phyloP scores from a whole-genome alignment of 2,113 vertebrate genomes.

The Oenanthe oenanthe region DNA sequence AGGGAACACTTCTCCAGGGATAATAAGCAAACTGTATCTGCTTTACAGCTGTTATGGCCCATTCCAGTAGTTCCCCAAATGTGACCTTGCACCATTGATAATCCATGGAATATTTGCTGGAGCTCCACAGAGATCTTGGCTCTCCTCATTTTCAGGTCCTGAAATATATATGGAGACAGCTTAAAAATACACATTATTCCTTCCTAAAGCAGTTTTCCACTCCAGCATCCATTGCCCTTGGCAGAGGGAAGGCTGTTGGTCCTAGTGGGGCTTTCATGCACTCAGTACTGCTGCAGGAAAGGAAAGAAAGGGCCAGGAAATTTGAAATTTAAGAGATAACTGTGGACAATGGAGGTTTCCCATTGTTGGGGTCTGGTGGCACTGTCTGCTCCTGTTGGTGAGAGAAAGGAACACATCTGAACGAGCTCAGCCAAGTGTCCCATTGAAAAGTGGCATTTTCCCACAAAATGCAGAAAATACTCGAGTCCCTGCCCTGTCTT shows the following conservation, averaged over 20 bases:
- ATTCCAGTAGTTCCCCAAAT: neutral
- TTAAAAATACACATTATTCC: neutral
- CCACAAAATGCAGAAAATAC: neutral
- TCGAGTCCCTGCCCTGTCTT: neutral
- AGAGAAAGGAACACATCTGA: neutral
- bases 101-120: neutral
- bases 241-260: neutral
- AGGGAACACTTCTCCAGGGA: neutral
- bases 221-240: neutral
- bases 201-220: neutral
- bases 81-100: neutral
- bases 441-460: neutral
- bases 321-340: neutral
- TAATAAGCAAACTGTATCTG: neutral
- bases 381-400: fast-evolving
- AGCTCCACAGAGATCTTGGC: neutral
- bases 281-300: neutral
- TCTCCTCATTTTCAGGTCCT: neutral
- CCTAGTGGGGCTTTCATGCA: neutral
- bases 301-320: neutral
- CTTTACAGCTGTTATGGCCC: neutral
- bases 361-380: neutral
- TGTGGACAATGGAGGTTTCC: neutral
- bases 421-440: neutral
- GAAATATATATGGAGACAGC: neutral